phyloP scores from a whole-genome alignment of 2,797 vertebrate genomes.

The Momotus momota region DNA sequence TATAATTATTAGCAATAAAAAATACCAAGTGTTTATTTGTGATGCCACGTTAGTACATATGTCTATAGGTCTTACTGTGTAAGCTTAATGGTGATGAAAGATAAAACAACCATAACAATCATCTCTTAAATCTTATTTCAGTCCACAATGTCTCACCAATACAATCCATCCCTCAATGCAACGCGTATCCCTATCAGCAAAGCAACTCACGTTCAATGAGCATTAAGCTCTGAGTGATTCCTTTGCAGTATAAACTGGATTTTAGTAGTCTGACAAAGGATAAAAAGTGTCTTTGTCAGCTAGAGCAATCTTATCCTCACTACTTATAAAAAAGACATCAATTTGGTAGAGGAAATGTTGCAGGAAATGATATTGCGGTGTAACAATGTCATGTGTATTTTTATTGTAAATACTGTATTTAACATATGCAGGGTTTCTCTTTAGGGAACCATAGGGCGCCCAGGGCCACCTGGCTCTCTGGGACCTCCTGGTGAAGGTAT shows the following conservation, averaged over 20 bases:
- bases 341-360: background rate
- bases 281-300: background rate
- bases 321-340: background rate
- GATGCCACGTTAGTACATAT: background rate
- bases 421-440: background rate
- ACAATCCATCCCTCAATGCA: background rate
- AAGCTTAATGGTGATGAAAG: background rate
- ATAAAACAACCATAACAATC: background rate
- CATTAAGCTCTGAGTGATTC: background rate
- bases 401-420: background rate
- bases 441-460: slow-evolving; percentile 86
- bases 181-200: background rate
- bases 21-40: background rate
- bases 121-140: background rate
- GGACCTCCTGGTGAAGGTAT: slow-evolving; percentile 89
- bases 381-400: background rate
- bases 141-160: background rate
- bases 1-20: background rate
- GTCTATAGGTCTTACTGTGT: background rate
- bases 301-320: background rate
- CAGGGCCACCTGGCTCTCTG: slow-evolving; percentile 82
- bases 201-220: background rate
- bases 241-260: background rate
- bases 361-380: background rate
- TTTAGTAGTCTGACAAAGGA: background rate